Evolutionary conservation across 2,113 vertebrate species (phyloP).

Genomic region (Tretioscincus oriximinensis): DNA sequence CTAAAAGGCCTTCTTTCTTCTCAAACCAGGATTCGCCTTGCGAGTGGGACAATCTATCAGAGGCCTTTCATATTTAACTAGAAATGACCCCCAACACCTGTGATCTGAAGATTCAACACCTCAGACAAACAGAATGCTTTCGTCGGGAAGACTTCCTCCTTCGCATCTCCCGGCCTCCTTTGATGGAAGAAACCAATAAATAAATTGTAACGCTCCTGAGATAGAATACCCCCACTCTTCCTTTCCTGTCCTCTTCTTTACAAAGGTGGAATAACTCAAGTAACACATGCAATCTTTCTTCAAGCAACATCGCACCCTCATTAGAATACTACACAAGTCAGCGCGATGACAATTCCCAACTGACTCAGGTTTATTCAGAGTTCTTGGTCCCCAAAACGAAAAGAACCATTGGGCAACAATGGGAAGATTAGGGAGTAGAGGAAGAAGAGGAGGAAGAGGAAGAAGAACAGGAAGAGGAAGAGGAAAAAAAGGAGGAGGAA

Average conservation of each 20-base stretch:
- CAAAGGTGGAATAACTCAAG: slow-evolving; percentile 20
- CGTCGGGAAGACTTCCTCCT: not conserved
- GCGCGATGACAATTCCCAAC: not conserved
- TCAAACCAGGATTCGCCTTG: slow-evolving; percentile 24
- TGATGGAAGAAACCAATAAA: slow-evolving; percentile 19
- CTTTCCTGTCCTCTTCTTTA: not conserved
- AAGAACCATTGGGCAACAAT: not conserved
- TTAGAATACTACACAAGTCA: slow-evolving; percentile 10
- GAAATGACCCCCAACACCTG: not conserved
- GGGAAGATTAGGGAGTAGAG: not conserved
- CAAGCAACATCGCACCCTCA: accelerated
- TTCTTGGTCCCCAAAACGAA: not conserved
- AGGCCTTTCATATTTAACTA: slow-evolving; percentile 48
- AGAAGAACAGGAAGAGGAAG: too few relatives aligned
- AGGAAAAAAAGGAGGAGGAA: too few relatives aligned
- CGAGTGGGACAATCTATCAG: slow-evolving; percentile 14
- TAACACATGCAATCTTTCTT: slow-evolving; percentile 14
- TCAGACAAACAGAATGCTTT: slow-evolving; percentile 33
- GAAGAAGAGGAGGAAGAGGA: too few relatives aligned
- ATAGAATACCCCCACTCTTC: not conserved
- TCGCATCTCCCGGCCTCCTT: slow-evolving; percentile 38
- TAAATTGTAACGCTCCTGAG: not conserved
- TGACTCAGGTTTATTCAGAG: not conserved
- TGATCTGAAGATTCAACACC: slow-evolving; percentile 39
- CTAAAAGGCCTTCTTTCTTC: slow-evolving; percentile 13